Conservation (phyloP, 1,140 invertebrate species). For the Drosophila oshimai region DNA sequence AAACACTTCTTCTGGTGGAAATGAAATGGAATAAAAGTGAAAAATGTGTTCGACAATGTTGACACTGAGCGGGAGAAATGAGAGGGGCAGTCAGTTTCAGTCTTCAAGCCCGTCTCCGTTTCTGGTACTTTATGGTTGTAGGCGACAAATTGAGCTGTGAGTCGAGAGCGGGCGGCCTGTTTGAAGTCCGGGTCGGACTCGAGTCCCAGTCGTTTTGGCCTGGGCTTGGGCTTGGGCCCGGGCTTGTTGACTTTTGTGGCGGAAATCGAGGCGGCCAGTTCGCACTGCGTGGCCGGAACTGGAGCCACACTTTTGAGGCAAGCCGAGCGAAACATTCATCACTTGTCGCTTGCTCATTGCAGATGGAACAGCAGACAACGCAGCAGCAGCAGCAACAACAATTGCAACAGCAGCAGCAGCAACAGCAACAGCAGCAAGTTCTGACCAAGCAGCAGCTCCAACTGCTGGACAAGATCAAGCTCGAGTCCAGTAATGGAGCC, state of each 20-base stretch:
- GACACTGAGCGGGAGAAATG: slow-evolving; percentile 38
- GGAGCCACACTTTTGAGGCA: slow-evolving; percentile 70
- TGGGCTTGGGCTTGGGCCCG: slow-evolving; percentile 7
- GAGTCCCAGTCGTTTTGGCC: slow-evolving; percentile 24
- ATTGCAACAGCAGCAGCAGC: slow-evolving; percentile 49
- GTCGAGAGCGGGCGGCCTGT: slow-evolving; percentile 22
- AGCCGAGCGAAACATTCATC: slow-evolving; percentile 59
- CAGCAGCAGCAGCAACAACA: slow-evolving; percentile 69
- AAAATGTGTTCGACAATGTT: slow-evolving; percentile 63
- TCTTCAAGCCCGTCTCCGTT: slow-evolving; percentile 11
- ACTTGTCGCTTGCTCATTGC: slow-evolving; percentile 67
- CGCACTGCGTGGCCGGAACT: slow-evolving; percentile 72
- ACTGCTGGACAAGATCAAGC: slow-evolving; percentile 73
- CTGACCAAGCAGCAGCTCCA: slow-evolving; percentile 66
- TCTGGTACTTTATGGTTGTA: slow-evolving; percentile 70
- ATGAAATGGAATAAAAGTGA: slow-evolving; percentile 65
- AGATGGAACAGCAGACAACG: slow-evolving; percentile 78
- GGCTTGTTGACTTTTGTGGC: slow-evolving; percentile 58
- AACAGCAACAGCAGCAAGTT: slow-evolving; percentile 54
- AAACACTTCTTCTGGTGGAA: slow-evolving; percentile 43
- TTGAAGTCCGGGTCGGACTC: slow-evolving; percentile 24
- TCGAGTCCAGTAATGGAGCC: slow-evolving; percentile 58
- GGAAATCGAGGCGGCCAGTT: slow-evolving; percentile 70
- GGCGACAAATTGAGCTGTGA: slow-evolving; percentile 76
- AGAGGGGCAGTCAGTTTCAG: background rate